Evolutionary conservation across 1,140 invertebrate species (phyloP).

Genomic region (Pemphigus obesinymphae): DNA sequence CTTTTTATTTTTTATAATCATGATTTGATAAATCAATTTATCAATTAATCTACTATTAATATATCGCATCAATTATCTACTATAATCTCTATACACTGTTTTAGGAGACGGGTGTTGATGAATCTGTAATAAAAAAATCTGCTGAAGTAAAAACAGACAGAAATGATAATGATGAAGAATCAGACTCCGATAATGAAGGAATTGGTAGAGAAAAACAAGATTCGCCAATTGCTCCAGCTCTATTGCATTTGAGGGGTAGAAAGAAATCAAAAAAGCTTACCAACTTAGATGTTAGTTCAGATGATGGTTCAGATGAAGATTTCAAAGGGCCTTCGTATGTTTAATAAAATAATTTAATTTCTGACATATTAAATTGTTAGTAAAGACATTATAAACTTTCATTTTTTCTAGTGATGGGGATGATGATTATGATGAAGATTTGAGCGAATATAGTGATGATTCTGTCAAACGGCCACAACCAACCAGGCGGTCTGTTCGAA

Average conservation of each 20-base stretch:
- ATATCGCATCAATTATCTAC: too few species aligned
- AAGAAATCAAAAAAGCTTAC: slow-evolving; percentile 50
- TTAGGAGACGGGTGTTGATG: slow-evolving; percentile 29
- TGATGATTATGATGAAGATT: slow-evolving; percentile 41
- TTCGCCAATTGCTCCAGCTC: slow-evolving; percentile 33
- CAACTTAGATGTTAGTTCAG: slow-evolving; percentile 73
- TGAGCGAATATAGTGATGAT: slow-evolving; percentile 42
- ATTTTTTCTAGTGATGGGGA: slow-evolving; percentile 22
- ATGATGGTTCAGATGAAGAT: slow-evolving; percentile 79
- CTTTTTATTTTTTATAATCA: too few species aligned
- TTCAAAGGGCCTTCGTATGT: slow-evolving; percentile 65
- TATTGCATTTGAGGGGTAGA: slow-evolving; percentile 17
- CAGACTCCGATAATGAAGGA: slow-evolving; percentile 53
- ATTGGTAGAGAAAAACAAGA: slow-evolving; percentile 46
- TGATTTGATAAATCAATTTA: too few species aligned
- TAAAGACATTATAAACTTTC: neutral
- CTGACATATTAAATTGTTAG: too few species aligned
- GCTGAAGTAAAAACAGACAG: slow-evolving; percentile 50
- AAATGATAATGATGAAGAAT: slow-evolving; percentile 54
- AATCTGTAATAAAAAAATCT: slow-evolving; percentile 43
- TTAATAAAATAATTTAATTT: neutral
- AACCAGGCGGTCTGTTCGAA: slow-evolving; percentile 57
- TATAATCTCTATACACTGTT: too few species aligned
- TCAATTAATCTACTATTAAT: too few species aligned
- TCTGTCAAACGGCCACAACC: slow-evolving; percentile 50